These are phyloP conservation scores for Ornithoptera priamus DNA, from an alignment of 2,888 invertebrate genomes.

Conservation along the genomic window DNA sequence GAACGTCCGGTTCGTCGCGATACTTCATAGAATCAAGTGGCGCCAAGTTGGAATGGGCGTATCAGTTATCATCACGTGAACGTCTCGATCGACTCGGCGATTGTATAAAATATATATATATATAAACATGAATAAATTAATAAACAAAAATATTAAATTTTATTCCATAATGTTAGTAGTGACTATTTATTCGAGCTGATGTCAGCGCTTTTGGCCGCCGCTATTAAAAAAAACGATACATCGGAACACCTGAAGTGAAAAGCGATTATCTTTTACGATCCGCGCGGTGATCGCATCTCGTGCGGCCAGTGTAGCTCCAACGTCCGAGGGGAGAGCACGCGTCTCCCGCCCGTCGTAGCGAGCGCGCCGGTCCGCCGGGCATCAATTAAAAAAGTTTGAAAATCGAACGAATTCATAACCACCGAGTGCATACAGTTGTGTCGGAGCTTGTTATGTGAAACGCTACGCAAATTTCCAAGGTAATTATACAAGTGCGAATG, in stretches of 20 bases:
- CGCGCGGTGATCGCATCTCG: slow-evolving; percentile 32
- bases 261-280: slow-evolving; percentile 36
- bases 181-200: background rate
- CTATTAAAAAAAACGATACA: slow-evolving; percentile 20
- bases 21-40: too few relatives aligned
- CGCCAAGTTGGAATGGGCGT: too few relatives aligned
- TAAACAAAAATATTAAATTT: too few relatives aligned
- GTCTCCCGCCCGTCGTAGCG: slow-evolving; percentile 27
- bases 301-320: slow-evolving; percentile 36
- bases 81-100: too few relatives aligned
- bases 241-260: slow-evolving; percentile 34
- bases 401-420: slow-evolving; percentile 19
- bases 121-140: too few relatives aligned
- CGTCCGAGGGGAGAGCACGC: slow-evolving; percentile 34
- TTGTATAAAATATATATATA: too few relatives aligned
- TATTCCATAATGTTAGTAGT: too few relatives aligned
- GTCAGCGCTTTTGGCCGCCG: background rate
- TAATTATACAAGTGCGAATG: slow-evolving; percentile 34
- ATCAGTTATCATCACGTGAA: too few relatives aligned
- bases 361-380: slow-evolving; percentile 32
- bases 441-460: slow-evolving; percentile 25
- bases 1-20: too few relatives aligned
- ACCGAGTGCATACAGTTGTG: slow-evolving; percentile 25
- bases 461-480: slow-evolving; percentile 35
- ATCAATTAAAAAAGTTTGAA: slow-evolving; percentile 36